Evolutionary conservation across 2,113 vertebrate species (phyloP), one percentile per base, ranked within the genome.

Genomic region (Antechinus stuartii): DNA sequence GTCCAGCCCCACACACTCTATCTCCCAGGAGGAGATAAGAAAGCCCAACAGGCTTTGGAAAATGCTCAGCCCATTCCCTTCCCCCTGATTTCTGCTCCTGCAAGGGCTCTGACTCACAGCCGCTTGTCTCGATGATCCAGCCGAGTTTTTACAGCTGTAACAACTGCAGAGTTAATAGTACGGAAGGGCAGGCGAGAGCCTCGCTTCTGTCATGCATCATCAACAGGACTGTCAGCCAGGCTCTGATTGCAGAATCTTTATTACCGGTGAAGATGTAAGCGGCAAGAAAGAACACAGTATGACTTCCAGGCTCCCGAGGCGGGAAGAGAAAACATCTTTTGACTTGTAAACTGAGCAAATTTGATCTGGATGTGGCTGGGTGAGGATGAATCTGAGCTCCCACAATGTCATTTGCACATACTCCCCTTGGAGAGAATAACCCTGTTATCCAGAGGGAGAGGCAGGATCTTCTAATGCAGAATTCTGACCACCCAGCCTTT

Each of bases 301-400:
- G 95, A 92, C 23, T 95, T 96, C 93, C 92, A 91, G 91, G 89
- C 91, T 97, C 76, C 42, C 54, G 35, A 93, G 61, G 94, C 30
- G 94, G 68, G 94, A 68, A 30, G 92, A 95, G 68, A 91, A 96
- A 96, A 93, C 68, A n/a, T 46, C 54, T 95, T 95, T 92, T 92
- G 90, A 56, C 93, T 96, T 91, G 61, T 47, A 92, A 97, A 95
- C 12, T 25, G 54, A 93, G 55, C 9, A 46, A n/a, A 56, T n/a
- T 14, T 7, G 76, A 90, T 23, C 11, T 53, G 89, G 56, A 54
- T 26, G 3, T 91, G 91, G 52, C 14, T 76, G 76, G 35, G 91
- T 90, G 52, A 23, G 19, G 47, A 61, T 22, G 19, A 23, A 7
- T 42, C 91, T 89, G 91, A 25, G 8, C 55, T 54, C 54, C 30